Evolutionary conservation across 2,113 vertebrate species (phyloP).

Genomic region (Larimichthys crocea): DNA sequence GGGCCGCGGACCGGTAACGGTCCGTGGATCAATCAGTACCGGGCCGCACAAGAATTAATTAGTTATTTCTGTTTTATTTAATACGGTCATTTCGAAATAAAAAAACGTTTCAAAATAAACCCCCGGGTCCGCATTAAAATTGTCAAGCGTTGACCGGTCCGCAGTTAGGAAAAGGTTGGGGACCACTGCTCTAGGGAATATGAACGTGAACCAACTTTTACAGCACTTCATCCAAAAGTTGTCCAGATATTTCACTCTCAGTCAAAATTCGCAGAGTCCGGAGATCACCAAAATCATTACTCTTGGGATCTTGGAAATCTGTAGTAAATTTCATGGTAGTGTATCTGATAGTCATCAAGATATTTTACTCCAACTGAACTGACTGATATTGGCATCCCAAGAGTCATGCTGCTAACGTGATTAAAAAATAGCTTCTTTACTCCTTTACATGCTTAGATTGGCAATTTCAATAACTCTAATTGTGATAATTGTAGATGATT

Average conservation of each 20-base stretch:
- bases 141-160: too few species aligned
- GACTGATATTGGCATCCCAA: neutral
- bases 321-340: neutral
- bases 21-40: too few species aligned
- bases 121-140: too few species aligned
- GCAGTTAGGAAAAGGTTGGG: too few species aligned
- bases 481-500: neutral
- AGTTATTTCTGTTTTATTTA: too few species aligned
- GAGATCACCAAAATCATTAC: neutral
- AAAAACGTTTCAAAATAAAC: too few species aligned
- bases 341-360: neutral
- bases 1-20: too few species aligned
- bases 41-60: too few species aligned
- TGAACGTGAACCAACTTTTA: neutral
- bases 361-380: neutral
- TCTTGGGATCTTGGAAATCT: neutral
- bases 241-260: neutral
- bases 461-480: neutral
- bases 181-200: neutral
- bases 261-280: too few species aligned
- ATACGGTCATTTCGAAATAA: too few species aligned
- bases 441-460: neutral
- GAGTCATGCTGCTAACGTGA: neutral
- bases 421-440: neutral
- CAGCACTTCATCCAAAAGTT: too few species aligned